Evolutionary conservation across 2,888 invertebrate genomes (phyloP).

Genomic region (Margaritifera margaritifera): DNA sequence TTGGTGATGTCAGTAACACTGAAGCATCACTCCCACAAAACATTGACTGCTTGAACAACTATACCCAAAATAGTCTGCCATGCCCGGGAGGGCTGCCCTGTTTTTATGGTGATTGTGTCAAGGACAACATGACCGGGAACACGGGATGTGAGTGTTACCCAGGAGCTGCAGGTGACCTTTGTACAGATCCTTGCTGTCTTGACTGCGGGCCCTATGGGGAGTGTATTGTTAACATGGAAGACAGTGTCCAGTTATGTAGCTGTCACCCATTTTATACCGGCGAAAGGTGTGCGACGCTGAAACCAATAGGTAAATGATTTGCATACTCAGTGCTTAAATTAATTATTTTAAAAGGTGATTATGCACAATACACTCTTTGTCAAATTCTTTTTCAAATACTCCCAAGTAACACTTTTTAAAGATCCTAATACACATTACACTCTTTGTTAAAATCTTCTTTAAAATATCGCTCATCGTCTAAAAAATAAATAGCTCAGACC

Average conservation of each 20-base stretch:
- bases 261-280: conserved; percentile 8
- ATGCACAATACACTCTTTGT: neutral
- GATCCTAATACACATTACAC: too few relatives aligned
- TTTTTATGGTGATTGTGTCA: conserved; percentile 10
- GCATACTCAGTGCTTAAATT: neutral
- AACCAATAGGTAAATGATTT: neutral
- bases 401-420: too few relatives aligned
- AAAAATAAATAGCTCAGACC: too few relatives aligned
- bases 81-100: conserved; percentile 5
- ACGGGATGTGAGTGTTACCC: conserved; percentile 16
- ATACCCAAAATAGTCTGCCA: neutral
- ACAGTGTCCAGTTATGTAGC: conserved; percentile 2
- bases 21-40: too few relatives aligned
- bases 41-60: neutral
- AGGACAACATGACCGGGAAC: conserved; percentile 5
- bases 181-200: conserved; percentile 25
- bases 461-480: too few relatives aligned
- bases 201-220: conserved; percentile 23
- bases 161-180: conserved; percentile 9
- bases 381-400: too few relatives aligned
- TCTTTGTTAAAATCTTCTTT: too few relatives aligned
- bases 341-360: neutral
- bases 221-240: conserved; percentile 10
- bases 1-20: too few relatives aligned
- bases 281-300: neutral